Base-by-base conservation (phyloP, 2,113 vertebrate genomes). In the Dromas ardeola region DNA sequence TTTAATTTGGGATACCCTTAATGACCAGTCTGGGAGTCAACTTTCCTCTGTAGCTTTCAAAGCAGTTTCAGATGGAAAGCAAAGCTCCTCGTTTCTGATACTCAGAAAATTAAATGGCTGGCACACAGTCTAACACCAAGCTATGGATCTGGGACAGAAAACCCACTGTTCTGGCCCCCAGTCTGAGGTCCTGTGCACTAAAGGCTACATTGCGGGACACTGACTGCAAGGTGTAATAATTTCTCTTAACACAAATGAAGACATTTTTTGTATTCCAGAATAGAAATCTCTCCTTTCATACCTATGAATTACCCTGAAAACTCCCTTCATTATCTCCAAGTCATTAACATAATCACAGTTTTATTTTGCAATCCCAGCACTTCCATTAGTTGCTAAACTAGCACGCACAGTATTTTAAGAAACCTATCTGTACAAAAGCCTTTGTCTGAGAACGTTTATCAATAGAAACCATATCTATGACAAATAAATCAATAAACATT, bases 31-130 rank as follows among this genome's bases (percentile, higher is more conserved):
- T 23, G 27, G 36, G 36, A 79, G 38, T 78, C 38, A 88, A 10
- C 50, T 88, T 90, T 92, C 47, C 38, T 81, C 76, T 62, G n/a
- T n/a, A 83, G 65, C 19, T 91, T 90, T 86, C 88, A 95, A 84
- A 32, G 12, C 6, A 40, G 47, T 81, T 90, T 88, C 36, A 59
- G 43, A 25, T 14, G 47, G 59, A 83, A 92, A 83, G 38, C 34
- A 95, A 88, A 93, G 36, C 30, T 94, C 13, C 43, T 84, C 71
- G n/a, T 90, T 94, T 76, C 76, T 73, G 63, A 70, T 34, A 79
- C 42, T 69, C 53, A 88, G 59, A 62, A 74, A 93, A 81, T 77
- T 32, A 81, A 80, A 80, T 36, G 8, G 30, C 38, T 58, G 34
- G 42, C 55, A 66, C 45, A 50, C 7, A 90, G 49, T 70, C n/a